Base-by-base conservation (phyloP, 2,888 invertebrate species). In the Leptopilina drosophilae region DNA sequence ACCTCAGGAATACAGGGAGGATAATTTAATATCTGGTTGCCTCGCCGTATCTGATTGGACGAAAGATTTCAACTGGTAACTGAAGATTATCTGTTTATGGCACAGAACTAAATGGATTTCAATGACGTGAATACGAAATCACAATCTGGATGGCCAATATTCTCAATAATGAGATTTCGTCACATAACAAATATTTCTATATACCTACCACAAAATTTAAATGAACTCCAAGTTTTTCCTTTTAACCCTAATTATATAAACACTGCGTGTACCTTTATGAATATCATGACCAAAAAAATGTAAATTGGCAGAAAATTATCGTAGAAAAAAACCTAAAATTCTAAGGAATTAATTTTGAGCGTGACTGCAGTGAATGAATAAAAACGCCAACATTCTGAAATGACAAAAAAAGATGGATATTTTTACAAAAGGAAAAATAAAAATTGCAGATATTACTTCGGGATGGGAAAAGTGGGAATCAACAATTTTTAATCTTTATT, bases 51-150 rank as follows among this genome's bases (percentile, higher is more conserved):
- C 89, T 88, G 90, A 90, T 89, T 88, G 87, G 87, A 84, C 85
- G 83, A 82, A 80, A 84, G 87, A 86, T 89, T 88, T 85, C 88
- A 87, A 81, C 84, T 85, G 85, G 85, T 86, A 86, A 87, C 86
- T 86, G 84, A 82, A 85, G 87, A 90, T 89, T 90, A 89, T 88
- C 90, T 90, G 90, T 90, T 90, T 90, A 90, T 87, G 85, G 88
- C 82, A 78, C 82, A 85, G 82, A 85, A 86, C 86, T 89, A 20
- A 90, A 89, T 88, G 84, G 89, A 81, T 78, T 77, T 77, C 59
- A 81, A 64, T 77, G 26, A 66, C 67, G 65, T 77, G 80, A 77
- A 65, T 76, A 77, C 76, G 53, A 33, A 73, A n/a, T n/a, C 59
- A 62, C 62, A 62, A 62, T 62, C 62, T 62, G 6, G 49, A 49